Percentiles rank a stretch among this genome's conserved stretches.
Evolutionary conservation across 2,113 vertebrate species (phyloP).

Genomic region (Engystomops pustulosus): DNA sequence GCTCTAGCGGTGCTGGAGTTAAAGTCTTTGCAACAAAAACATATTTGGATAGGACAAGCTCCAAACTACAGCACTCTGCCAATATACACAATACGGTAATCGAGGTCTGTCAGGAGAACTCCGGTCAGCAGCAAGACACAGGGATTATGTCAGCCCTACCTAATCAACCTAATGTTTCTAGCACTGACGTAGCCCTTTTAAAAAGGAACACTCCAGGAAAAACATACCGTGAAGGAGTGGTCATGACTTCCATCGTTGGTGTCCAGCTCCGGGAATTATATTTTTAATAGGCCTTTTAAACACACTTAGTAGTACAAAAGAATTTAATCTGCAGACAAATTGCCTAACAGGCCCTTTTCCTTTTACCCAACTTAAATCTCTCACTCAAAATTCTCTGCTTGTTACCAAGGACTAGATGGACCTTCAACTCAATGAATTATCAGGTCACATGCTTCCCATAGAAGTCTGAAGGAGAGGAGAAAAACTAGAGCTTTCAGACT

Average conservation of each 20-base stretch:
- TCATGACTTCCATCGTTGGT: background rate
- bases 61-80: constrained; percentile 30
- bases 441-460: no score
- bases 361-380: no score
- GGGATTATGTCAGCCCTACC: background rate
- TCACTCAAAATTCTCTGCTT: no score
- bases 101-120: constrained; percentile 12
- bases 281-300: no score
- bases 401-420: no score
- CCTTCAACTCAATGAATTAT: no score
- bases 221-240: background rate
- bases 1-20: constrained; percentile 30
- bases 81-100: constrained; percentile 31
- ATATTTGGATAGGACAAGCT: constrained; percentile 40
- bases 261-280: no score
- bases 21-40: constrained; percentile 50
- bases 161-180: background rate
- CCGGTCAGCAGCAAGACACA: constrained; percentile 20
- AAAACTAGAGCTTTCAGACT: no score
- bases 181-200: background rate
- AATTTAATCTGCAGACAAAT: no score
- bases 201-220: background rate
- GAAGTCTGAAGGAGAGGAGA: no score
- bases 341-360: no score
- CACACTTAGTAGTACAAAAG: no score